phyloP scores from a whole-genome alignment of 2,113 vertebrate species.

The Hyperopisus bebe region DNA sequence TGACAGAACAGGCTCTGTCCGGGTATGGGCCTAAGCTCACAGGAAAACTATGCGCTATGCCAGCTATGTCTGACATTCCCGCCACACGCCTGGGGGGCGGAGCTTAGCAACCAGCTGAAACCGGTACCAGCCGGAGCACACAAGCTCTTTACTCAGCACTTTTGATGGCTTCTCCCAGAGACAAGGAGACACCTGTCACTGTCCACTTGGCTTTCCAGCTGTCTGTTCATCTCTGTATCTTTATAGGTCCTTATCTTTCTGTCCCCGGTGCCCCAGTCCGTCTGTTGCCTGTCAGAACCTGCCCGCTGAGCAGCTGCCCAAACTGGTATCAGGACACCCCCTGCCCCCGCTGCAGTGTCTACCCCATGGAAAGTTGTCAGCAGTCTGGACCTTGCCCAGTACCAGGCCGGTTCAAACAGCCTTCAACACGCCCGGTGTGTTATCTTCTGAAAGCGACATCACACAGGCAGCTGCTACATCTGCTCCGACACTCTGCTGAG shows the following conservation, averaged over 20 bases:
- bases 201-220: conserved; percentile 36
- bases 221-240: background rate
- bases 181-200: conserved; percentile 56
- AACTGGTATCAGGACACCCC: conserved; percentile 24
- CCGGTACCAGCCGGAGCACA: conserved; percentile 36
- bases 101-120: conserved; percentile 38
- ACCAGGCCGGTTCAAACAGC: conserved; percentile 31
- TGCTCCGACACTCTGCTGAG: background rate
- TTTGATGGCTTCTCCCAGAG: conserved; percentile 49
- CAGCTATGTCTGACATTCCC: conserved; percentile 31
- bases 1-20: background rate
- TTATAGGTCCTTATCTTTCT: background rate
- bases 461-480: background rate
- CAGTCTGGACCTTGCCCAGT: conserved; percentile 42
- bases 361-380: background rate
- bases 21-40: conserved; percentile 34
- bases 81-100: conserved; percentile 8
- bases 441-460: conserved; percentile 29
- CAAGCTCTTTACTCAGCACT: conserved; percentile 48
- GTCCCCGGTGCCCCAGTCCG: background rate
- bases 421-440: conserved; percentile 26
- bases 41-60: conserved; percentile 31
- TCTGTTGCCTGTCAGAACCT: conserved; percentile 37
- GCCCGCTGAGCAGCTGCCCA: conserved; percentile 51
- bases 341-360: conserved; percentile 24